These are phyloP conservation scores for Bovichtus variegatus DNA, from an alignment of 2,797 vertebrate genomes.

Conservation along the genomic window DNA sequence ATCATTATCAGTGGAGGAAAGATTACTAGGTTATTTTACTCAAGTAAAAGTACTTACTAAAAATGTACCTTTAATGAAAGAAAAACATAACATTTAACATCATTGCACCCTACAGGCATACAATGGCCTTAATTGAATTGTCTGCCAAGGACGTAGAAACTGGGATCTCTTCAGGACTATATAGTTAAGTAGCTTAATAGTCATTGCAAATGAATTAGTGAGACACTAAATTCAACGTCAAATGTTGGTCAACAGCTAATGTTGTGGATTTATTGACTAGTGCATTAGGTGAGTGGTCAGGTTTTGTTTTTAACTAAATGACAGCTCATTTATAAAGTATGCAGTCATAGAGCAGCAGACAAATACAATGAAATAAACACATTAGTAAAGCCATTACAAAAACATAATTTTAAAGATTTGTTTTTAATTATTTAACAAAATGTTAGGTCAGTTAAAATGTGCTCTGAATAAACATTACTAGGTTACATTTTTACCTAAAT, in stretches of 20 bases:
- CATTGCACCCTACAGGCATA: conserved; percentile 35
- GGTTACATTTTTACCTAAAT: too few species aligned
- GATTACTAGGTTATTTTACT: too few species aligned
- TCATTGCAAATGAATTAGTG: conserved; percentile 30
- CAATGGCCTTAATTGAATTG: conserved; percentile 35
- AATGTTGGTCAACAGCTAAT: conserved; percentile 9
- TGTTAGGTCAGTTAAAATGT: too few species aligned
- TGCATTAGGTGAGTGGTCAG: neutral
- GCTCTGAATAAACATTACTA: too few species aligned
- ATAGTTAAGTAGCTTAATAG: conserved; percentile 10
- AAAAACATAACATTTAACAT: conserved; percentile 32
- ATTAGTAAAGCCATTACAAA: neutral
- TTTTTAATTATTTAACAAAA: neutral
- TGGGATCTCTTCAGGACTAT: neutral
- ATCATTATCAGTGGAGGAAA: too few species aligned
- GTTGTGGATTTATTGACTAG: conserved; percentile 6
- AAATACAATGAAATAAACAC: neutral
- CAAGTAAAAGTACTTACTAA: too few species aligned
- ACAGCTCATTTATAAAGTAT: neutral
- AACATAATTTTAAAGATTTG: neutral
- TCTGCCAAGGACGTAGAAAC: conserved; percentile 16
- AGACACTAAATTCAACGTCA: conserved; percentile 12
- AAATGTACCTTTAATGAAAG: too few species aligned
- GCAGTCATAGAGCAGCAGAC: neutral
- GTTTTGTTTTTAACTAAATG: neutral